A percentile compares a stretch with the other conserved stretches of the same genome.
phyloP scores from a whole-genome alignment of 2,888 invertebrate species.

The Prosopocoilus inquinatus region DNA sequence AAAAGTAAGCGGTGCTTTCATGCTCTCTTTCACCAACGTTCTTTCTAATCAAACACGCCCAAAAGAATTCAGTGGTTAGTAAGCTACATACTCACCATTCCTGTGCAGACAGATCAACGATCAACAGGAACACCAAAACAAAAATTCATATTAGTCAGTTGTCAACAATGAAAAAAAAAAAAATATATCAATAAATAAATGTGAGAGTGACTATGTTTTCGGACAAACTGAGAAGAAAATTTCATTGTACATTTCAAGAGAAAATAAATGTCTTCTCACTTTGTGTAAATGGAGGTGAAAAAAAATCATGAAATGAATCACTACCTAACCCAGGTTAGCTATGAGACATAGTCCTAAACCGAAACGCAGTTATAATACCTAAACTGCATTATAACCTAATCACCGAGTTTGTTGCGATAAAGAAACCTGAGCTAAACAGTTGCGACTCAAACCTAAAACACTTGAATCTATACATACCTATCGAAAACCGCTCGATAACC shows the following conservation, averaged over 20 bases:
- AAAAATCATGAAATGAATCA: constrained; percentile 5
- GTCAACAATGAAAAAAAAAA: constrained; percentile 1
- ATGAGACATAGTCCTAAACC: constrained; percentile 17
- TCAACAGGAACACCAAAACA: constrained; percentile 26
- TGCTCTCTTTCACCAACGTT: no score
- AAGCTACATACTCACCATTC: no score
- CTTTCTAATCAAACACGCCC: no score
- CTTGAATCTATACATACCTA: constrained; percentile 41
- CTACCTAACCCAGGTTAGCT: constrained; percentile 46
- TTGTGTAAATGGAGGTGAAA: no score
- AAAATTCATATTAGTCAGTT: constrained; percentile 20
- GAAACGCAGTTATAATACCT: constrained; percentile 12
- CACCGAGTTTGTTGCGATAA: constrained; percentile 21
- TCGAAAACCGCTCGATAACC: constrained; percentile 28
- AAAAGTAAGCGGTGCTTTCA: no score
- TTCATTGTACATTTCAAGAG: constrained; percentile 14
- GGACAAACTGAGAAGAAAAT: constrained; percentile 6
- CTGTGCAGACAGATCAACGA: no score
- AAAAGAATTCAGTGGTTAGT: no score
- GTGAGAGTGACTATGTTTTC: background rate
- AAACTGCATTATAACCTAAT: constrained; percentile 7
- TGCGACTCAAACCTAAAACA: constrained; percentile 29
- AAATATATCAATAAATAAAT: background rate
- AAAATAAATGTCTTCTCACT: constrained; percentile 14
- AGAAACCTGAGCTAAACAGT: constrained; percentile 45